These are phyloP conservation scores for Serripes groenlandicus DNA, from an alignment of 2,888 invertebrate species.

Conservation along the genomic window DNA sequence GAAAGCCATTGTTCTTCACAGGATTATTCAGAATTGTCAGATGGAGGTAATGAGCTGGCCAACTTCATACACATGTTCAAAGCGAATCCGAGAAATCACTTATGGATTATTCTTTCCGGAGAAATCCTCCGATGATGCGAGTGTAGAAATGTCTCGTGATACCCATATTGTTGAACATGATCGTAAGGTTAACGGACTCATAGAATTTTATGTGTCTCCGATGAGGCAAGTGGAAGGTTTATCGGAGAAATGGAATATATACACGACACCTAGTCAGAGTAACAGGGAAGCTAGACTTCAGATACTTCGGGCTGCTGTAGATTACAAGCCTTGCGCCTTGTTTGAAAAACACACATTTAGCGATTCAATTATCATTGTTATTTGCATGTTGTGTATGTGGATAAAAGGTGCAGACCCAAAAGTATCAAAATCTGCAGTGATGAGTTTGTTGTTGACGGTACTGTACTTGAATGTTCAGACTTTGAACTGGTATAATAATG, in stretches of 20 bases:
- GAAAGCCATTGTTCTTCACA: slow-evolving; percentile 81
- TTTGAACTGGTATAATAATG: slow-evolving; percentile 52
- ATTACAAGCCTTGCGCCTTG: background rate
- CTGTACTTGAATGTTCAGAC: slow-evolving; percentile 54
- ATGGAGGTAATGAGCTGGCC: slow-evolving; percentile 76
- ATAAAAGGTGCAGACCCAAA: slow-evolving; percentile 72
- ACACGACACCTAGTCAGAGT: background rate
- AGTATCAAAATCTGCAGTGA: slow-evolving; percentile 67
- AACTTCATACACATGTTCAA: slow-evolving; percentile 79
- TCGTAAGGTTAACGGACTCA: slow-evolving; percentile 70
- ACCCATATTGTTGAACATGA: slow-evolving; percentile 76
- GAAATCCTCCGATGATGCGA: background rate
- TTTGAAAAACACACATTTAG: background rate
- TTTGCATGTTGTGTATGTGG: slow-evolving; percentile 72
- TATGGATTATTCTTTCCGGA: slow-evolving; percentile 79
- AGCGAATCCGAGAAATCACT: slow-evolving; percentile 75
- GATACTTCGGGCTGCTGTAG: slow-evolving; percentile 39
- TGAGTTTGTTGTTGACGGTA: slow-evolving; percentile 64
- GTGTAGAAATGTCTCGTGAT: slow-evolving; percentile 9
- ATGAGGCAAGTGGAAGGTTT: slow-evolving; percentile 31
- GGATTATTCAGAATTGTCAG: slow-evolving; percentile 82
- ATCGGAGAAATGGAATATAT: background rate
- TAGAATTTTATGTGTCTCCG: slow-evolving; percentile 69
- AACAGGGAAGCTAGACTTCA: slow-evolving; percentile 17
- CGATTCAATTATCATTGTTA: slow-evolving; percentile 46